A percentile compares a stretch with the other conserved stretches of the same genome.
These are phyloP conservation scores for Drosophila pallidifrons DNA, from an alignment of 1,140 invertebrate species.

Conservation along the genomic window DNA sequence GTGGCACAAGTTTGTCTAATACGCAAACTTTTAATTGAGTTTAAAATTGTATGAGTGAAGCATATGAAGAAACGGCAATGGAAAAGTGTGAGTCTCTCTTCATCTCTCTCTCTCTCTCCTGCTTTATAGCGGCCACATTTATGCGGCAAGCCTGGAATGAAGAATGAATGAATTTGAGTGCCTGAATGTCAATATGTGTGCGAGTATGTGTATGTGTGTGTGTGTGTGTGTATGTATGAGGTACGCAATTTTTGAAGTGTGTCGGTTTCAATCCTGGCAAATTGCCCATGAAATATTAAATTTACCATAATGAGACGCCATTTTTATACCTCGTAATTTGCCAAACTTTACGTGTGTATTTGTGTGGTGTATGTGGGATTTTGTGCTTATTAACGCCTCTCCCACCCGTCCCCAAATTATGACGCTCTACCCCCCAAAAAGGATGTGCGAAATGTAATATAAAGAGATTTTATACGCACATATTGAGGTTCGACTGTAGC, in stretches of 20 bases:
- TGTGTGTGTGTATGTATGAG: constrained; percentile 22
- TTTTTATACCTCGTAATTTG: constrained; percentile 76
- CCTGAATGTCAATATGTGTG: constrained; percentile 47
- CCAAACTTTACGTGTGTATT: constrained; percentile 57
- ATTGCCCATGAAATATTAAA: constrained; percentile 83
- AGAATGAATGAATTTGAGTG: constrained; percentile 57
- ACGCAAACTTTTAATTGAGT: constrained; percentile 81
- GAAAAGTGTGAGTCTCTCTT: neutral
- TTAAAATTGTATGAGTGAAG: constrained; percentile 77
- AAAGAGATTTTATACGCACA: constrained; percentile 10
- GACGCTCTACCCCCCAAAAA: neutral
- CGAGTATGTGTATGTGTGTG: constrained; percentile 5
- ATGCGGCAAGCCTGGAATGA: constrained; percentile 47
- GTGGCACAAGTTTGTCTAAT: constrained; percentile 75
- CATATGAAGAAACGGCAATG: constrained; percentile 43
- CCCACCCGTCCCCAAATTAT: neutral
- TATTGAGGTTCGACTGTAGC: constrained; percentile 29
- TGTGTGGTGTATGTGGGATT: constrained; percentile 47
- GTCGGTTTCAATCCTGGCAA: constrained; percentile 79
- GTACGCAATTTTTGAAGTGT: constrained; percentile 76
- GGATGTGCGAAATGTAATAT: constrained; percentile 27
- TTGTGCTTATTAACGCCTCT: constrained; percentile 54
- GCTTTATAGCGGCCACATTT: constrained; percentile 18
- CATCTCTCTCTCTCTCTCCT: neutral
- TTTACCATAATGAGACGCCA: constrained; percentile 78